Evolutionary conservation across 2,113 vertebrate genomes (phyloP), one percentile per base, ranked within the genome.

Genomic region (Cinclus mexicanus): DNA sequence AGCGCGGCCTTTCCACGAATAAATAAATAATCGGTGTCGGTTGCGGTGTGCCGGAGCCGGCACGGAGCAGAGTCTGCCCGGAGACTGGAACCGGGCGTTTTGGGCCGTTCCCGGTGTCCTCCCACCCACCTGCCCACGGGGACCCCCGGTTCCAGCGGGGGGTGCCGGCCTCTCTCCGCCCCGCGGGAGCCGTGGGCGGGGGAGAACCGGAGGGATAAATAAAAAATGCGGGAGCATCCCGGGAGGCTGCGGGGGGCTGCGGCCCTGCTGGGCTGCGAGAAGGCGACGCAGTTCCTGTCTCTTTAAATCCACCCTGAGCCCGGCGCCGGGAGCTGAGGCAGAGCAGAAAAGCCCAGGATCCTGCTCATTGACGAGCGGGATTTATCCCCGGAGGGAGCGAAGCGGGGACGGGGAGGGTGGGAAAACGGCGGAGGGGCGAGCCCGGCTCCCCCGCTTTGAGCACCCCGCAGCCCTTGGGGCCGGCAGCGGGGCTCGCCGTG

Each of bases 291-390:
- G 98, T 92, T 92, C 83, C 97, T 98, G 98, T 97, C 95, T 92
- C 98, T 98, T 98, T 98, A 98, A 98, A 98, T 97, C 94, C 84
- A 91, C 85, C 96, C 86, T 39, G 92, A 85, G 80, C 90, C 81
- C 65, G 95, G 90, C 80, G 87, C 93, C n/a, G 90, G 69, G 49
- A 80, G 91, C 46, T 7, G 91, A 91, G 89, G 89, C 94, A 93
- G 90, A 94, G 59, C 89, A 29, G 94, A 70, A 17, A 55, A 88
- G 95, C 94, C 83, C 89, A 31, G 92, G 92, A 95, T 96, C 96
- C 86, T 76, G 96, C 96, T 94, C 92, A 55, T 89, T 95, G 89
- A 85, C 96, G 68, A 97, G 98, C 95, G 89, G 95, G 98, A 98
- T 97, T 98, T 96, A 96, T 96, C 91, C 94, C 88, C 93, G 97